Percentiles rank a stretch among this genome's conserved stretches.
phyloP scores from a whole-genome alignment of 2,113 vertebrate species.

The Pseudopodoces humilis region DNA sequence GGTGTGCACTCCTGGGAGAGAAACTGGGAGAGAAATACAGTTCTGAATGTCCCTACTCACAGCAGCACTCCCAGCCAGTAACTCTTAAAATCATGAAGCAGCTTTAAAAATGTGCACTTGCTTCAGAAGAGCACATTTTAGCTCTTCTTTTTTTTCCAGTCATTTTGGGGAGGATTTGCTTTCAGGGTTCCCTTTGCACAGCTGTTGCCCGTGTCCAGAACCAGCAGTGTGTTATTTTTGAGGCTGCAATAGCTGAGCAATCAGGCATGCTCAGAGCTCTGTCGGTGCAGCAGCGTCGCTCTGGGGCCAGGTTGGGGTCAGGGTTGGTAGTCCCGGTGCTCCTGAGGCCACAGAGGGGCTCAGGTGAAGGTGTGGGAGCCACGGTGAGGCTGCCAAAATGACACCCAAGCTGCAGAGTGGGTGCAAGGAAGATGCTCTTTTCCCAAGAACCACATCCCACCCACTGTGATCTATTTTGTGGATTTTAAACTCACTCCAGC shows the following conservation, averaged over 20 bases:
- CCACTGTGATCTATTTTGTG: conserved; percentile 31
- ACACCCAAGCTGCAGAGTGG: neutral
- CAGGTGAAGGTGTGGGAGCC: neutral
- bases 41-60: fast-evolving
- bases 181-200: neutral
- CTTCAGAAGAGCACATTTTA: neutral
- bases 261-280: fast-evolving
- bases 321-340: fast-evolving
- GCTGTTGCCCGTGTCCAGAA: fast-evolving
- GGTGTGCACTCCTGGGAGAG: neutral
- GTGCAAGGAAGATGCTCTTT: conserved; percentile 22
- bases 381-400: fast-evolving
- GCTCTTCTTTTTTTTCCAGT: neutral
- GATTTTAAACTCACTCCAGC: neutral
- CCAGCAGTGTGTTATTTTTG: neutral
- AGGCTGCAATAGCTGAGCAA: neutral
- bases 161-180: neutral
- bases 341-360: neutral
- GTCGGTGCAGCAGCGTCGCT: neutral
- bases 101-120: neutral
- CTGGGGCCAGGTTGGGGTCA: fast-evolving
- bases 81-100: neutral
- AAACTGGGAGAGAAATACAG: neutral
- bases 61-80: neutral
- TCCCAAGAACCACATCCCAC: neutral